Evolutionary conservation across 1,140 invertebrate species (phyloP).

Genomic region (Onthophagus taurus): DNA sequence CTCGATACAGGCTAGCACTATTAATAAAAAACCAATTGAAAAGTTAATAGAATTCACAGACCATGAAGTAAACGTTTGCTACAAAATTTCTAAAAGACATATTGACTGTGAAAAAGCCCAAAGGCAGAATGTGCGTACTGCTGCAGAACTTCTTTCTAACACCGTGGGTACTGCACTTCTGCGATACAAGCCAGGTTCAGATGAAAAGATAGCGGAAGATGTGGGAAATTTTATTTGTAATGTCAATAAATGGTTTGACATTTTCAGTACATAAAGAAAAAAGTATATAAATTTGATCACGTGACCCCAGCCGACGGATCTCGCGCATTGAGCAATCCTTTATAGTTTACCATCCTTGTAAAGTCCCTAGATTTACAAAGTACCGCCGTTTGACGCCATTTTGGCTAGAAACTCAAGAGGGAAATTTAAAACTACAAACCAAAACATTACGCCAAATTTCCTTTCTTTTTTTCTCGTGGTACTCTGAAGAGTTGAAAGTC

Average conservation of each 20-base stretch:
- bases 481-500: no score
- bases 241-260: slow-evolving; percentile 9
- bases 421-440: no score
- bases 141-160: slow-evolving; percentile 8
- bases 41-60: slow-evolving; percentile 8
- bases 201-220: slow-evolving; percentile 2
- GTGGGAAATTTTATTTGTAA: slow-evolving; percentile 4
- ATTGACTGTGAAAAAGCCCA: background rate
- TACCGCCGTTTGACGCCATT: no score
- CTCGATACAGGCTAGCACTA: slow-evolving; percentile 13
- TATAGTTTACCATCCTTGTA: no score
- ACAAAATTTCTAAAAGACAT: slow-evolving; percentile 5
- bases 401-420: no score
- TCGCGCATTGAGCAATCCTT: no score
- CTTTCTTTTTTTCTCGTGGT: no score
- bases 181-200: background rate
- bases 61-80: slow-evolving; percentile 3
- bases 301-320: no score
- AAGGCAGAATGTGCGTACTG: slow-evolving; percentile 4
- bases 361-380: no score
- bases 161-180: slow-evolving; percentile 3
- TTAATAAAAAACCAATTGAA: slow-evolving; percentile 7
- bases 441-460: no score
- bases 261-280: no score
- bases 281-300: no score